phyloP scores from a whole-genome alignment of 1,140 invertebrate genomes.

The Polypedilum pembai region DNA sequence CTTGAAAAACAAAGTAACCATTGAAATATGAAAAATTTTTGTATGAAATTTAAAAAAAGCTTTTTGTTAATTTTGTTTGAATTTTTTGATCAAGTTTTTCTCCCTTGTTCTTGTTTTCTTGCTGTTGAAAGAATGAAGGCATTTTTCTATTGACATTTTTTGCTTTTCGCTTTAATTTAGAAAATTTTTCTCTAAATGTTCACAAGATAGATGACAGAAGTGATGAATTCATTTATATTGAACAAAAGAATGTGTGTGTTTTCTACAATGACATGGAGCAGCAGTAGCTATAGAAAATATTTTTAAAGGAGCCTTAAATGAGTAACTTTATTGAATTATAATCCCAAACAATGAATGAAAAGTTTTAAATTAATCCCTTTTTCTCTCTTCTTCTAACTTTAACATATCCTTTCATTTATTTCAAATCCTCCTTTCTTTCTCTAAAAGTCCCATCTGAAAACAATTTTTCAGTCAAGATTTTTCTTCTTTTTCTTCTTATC shows the following conservation, averaged over 20 bases:
- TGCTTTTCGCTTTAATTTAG: too few species aligned
- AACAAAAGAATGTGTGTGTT: not conserved
- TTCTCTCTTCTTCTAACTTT: not conserved
- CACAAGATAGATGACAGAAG: not conserved
- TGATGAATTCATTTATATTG: constrained; percentile 6
- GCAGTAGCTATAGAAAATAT: not conserved
- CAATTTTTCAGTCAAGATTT: not conserved
- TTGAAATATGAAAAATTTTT: too few species aligned
- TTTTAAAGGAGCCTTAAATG: constrained; percentile 2
- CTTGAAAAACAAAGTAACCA: too few species aligned
- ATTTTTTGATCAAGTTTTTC: too few species aligned
- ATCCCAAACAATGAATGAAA: not conserved
- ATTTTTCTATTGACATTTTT: constrained; percentile 7
- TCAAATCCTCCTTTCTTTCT: not conserved
- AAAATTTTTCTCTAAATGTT: not conserved
- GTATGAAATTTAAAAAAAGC: too few species aligned
- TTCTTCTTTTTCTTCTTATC: too few species aligned
- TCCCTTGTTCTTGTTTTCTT: too few species aligned
- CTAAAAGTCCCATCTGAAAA: constrained; percentile 17
- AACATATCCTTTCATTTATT: constrained; percentile 5
- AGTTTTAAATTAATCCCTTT: constrained; percentile 14
- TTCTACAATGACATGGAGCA: not conserved
- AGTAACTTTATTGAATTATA: constrained; percentile 13
- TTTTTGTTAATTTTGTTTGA: too few species aligned
- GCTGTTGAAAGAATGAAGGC: not conserved